phyloP scores from a whole-genome alignment of 2,797 vertebrate genomes.

The Bradypus variegatus region DNA sequence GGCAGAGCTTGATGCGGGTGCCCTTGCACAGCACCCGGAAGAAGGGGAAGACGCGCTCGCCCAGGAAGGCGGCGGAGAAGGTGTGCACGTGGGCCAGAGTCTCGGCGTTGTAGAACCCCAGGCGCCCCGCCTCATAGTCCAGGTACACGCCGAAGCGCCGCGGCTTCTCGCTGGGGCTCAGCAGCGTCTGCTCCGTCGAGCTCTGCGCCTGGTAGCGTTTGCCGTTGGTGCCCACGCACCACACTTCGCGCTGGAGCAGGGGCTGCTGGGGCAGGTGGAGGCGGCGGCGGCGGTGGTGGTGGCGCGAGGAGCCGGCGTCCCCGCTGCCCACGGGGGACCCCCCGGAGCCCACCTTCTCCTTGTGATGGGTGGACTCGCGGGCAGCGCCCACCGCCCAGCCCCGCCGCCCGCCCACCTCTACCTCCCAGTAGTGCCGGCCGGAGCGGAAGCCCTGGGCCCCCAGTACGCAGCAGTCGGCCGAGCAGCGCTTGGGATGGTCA shows the following conservation, averaged over 20 bases:
- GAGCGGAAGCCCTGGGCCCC: conserved; percentile 68
- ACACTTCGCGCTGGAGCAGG: conserved; percentile 70
- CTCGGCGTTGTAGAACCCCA: conserved; percentile 76
- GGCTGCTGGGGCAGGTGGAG: conserved; percentile 57
- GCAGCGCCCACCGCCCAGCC: conserved; percentile 74
- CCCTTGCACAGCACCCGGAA: conserved; percentile 73
- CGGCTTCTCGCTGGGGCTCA: conserved; percentile 67
- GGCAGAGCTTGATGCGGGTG: conserved; percentile 74
- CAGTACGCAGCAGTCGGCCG: conserved; percentile 70
- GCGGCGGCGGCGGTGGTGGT: conserved; percentile 64
- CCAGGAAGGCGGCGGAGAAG: conserved; percentile 73
- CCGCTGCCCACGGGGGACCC: conserved; percentile 51
- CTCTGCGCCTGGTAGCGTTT: conserved; percentile 73
- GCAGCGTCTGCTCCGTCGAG: conserved; percentile 68
- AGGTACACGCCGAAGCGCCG: conserved; percentile 73
- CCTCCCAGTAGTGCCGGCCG: conserved; percentile 76
- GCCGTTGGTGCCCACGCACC: conserved; percentile 73
- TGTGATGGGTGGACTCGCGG: conserved; percentile 63
- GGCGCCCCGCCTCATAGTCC: conserved; percentile 75
- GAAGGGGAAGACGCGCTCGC: conserved; percentile 74
- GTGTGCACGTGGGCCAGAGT: conserved; percentile 76
- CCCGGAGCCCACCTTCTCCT: conserved; percentile 67
- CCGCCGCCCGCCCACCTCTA: conserved; percentile 70
- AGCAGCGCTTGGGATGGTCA: conserved; percentile 68
- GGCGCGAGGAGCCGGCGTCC: conserved; percentile 61